Evolutionary conservation across 2,113 vertebrate species (phyloP), one percentile per base, ranked within the genome.

Genomic region (Heterotis niloticus): DNA sequence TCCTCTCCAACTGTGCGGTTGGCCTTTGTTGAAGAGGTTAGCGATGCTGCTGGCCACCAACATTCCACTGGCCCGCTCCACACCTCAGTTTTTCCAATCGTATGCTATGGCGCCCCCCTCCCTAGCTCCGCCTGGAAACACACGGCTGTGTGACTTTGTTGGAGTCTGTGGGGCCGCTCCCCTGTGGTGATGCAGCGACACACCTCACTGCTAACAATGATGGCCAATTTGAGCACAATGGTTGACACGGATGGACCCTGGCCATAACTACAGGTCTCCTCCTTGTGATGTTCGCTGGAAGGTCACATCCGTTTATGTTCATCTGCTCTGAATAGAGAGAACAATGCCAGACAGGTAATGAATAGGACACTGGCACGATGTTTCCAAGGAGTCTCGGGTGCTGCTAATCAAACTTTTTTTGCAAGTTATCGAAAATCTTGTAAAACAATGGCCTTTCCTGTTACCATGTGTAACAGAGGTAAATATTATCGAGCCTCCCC

Each of bases 141-240:
- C 24, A 23, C 18, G 51, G 54, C 20, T 52, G 10, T 72, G 69
- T 52, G n/a, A 54, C 23, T 72, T 72, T n/a, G 44, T 72, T 72
- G 74, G 79, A 64, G 20, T 26, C 1, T 60, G 51, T 10, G 57
- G 34, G 2, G 34, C 13, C 79, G 44, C 74, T 9, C 75, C 62
- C 23, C 78, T 17, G 70, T 34, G 12, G 60, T 82, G 34, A 79
- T 83, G 79, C 79, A 70, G 60, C 86, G 81, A 84, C 83, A 84
- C 84, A 85, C 72, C 82, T 86, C 85, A 78, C 10, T 57, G 34
- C 68, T 79, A 76, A 90, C 88, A 89, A 88, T 88, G 34, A 44
- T 7, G 34, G 34, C 34, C 34, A 44, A 44, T 4, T 44, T 44
- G 62, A 64, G 16, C 74, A 80, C 26, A 73, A 85, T 79, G 83